Base-by-base conservation (phyloP, 1,140 invertebrate species). In the Pteromalus puparum region DNA sequence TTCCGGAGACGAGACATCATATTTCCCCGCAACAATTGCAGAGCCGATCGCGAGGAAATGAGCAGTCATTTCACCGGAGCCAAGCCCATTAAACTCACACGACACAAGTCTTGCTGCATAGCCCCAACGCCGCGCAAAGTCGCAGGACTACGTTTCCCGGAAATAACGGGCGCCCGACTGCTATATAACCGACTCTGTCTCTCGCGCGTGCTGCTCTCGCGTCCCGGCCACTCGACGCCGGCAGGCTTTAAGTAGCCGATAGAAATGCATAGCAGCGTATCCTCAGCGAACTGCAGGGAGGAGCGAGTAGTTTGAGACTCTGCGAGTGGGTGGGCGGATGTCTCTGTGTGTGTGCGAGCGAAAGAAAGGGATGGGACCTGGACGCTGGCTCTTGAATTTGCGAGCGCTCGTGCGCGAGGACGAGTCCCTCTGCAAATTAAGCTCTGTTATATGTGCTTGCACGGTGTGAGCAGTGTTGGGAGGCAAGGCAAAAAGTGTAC, bases 251-350 rank as follows among this genome's bases (percentile, higher is more conserved):
- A 91, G 89, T 90, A 90, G 89, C 86, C 88, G 88, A 91, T 91
- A 90, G 90, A 90, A 91, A 91, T 91, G 90, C 90, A 91, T 90
- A 87, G 87, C 87, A 83, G 88, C 85, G 75, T 85, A 46, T 85
- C 53, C 15, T 80, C 34, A 18, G 67, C 53, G 18, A 61, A n/a
- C 53, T 61, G 53, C 18, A 61, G 53, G 53, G 53, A 61, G 53
- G 53, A 61, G 53, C 53, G 21, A 61, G 42, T 82, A 68, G 48
- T 76, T 67, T 21, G 24, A 34, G 24, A 82, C 72, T 74, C 61
- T 15, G 21, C 0, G 21, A 75, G 42, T 28, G 12, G 46, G 6
- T 42, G 65, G 46, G 46, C 15, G 46, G 46, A 15, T 1, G 12
- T 1, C 46, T 48, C 46, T 48, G 13, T 48, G 15, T 18, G 3